Conservation (phyloP, 2,888 invertebrate genomes). For the Apomyelois bistriatella region DNA sequence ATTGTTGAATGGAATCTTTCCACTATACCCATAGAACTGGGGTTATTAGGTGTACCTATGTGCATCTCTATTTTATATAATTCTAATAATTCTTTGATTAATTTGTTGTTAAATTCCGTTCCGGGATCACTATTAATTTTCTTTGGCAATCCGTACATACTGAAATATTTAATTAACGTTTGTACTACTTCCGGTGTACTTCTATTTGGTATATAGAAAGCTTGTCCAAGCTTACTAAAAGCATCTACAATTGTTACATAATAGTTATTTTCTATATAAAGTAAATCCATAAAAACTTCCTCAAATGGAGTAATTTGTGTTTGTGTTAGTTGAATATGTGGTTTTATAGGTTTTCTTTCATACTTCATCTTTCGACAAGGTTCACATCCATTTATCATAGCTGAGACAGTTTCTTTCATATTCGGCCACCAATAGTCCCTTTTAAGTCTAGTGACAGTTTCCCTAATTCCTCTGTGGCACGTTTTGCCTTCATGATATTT, state of each 20-base stretch:
- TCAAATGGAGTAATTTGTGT: slow-evolving; percentile 13
- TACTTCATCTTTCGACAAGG: slow-evolving; percentile 11
- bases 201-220: slow-evolving; percentile 1
- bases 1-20: slow-evolving; percentile 14
- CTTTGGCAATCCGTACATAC: slow-evolving; percentile 7
- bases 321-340: slow-evolving; percentile 12
- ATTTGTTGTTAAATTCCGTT: slow-evolving; percentile 12
- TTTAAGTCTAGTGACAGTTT: slow-evolving; percentile 22
- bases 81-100: slow-evolving; percentile 10
- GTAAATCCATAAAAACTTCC: slow-evolving; percentile 16
- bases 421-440: slow-evolving; percentile 20
- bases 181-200: slow-evolving; percentile 14
- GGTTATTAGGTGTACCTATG: slow-evolving; percentile 15
- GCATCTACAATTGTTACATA: slow-evolving; percentile 1
- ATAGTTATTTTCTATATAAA: neutral
- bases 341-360: slow-evolving; percentile 14
- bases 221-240: slow-evolving; percentile 15
- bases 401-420: slow-evolving; percentile 12
- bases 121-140: slow-evolving; percentile 13
- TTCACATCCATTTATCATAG: slow-evolving; percentile 12
- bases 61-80: slow-evolving; percentile 14
- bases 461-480: slow-evolving; percentile 26
- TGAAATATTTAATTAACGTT: slow-evolving; percentile 16
- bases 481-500: slow-evolving; percentile 27
- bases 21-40: slow-evolving; percentile 13